Conservation (phyloP, 2,888 invertebrate species). For the Tachystola acroxantha region DNA sequence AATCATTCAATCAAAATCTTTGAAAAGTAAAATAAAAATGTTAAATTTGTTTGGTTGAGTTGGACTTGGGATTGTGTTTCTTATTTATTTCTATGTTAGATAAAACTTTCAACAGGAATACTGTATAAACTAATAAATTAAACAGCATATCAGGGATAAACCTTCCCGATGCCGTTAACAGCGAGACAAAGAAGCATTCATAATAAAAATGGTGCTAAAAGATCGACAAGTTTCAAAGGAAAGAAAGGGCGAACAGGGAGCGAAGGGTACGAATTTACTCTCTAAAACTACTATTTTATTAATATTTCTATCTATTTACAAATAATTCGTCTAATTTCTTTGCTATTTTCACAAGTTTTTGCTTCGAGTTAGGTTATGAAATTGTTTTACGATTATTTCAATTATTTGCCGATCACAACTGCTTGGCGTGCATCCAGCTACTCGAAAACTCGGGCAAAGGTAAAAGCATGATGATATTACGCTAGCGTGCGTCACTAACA, state of each 20-base stretch:
- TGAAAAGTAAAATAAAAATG: no score
- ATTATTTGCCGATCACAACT: constrained; percentile 28
- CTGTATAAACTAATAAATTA: no score
- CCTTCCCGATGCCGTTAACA: constrained; percentile 69
- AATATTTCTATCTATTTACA: no score
- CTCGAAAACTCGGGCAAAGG: constrained; percentile 33
- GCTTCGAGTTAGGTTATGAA: constrained; percentile 4
- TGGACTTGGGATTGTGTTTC: no score
- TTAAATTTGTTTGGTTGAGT: no score
- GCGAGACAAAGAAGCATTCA: constrained; percentile 66
- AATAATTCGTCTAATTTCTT: neutral
- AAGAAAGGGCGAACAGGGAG: constrained; percentile 58
- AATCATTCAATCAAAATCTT: no score
- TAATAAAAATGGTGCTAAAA: constrained; percentile 64
- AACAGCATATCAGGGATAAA: no score
- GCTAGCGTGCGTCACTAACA: constrained; percentile 25
- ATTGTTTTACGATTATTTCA: constrained; percentile 10
- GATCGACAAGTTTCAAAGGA: constrained; percentile 47
- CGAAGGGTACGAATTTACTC: constrained; percentile 43
- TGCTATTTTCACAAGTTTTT: neutral
- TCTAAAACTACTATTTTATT: neutral
- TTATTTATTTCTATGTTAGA: neutral
- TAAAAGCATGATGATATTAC: constrained; percentile 32
- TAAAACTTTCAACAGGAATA: no score
- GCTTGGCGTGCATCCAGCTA: constrained; percentile 45